These are phyloP conservation scores for Ephestia elutella DNA, from an alignment of 1,140 invertebrate species.

Conservation along the genomic window DNA sequence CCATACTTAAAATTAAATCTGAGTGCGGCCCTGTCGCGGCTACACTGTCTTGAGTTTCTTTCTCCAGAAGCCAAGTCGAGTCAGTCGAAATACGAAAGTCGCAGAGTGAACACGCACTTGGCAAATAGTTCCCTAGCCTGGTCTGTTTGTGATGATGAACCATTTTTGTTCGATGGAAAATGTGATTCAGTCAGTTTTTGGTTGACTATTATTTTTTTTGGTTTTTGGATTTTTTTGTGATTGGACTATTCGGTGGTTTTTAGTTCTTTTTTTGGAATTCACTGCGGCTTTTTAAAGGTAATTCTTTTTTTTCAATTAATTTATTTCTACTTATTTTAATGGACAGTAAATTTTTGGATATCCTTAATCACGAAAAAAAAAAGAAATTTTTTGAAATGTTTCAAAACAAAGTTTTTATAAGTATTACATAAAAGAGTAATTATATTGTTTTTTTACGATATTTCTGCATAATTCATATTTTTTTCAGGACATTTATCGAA, in stretches of 20 bases:
- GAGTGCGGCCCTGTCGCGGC: slow-evolving; percentile 6
- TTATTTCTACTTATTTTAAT: neutral
- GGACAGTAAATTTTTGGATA: no score
- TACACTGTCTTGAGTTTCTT: slow-evolving; percentile 14
- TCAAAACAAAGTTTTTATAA: no score
- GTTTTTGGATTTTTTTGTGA: slow-evolving; percentile 32
- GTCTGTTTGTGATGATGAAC: slow-evolving; percentile 45
- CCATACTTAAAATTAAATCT: neutral
- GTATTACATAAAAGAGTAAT: no score
- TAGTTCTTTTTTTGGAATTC: slow-evolving; percentile 28
- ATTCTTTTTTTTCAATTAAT: slow-evolving; percentile 7
- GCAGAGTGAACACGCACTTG: slow-evolving; percentile 17
- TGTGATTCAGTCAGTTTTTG: slow-evolving; percentile 52
- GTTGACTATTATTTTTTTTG: slow-evolving; percentile 20
- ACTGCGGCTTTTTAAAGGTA: slow-evolving; percentile 26
- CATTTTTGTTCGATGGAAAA: slow-evolving; percentile 62
- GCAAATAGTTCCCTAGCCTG: neutral
- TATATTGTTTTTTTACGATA: no score
- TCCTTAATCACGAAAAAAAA: no score
- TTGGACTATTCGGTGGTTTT: slow-evolving; percentile 25
- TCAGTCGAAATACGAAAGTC: slow-evolving; percentile 17
- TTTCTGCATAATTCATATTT: no score
- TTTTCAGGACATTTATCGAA: no score
- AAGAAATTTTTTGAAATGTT: no score
- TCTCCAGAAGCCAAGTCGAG: neutral